Evolutionary conservation across 1,140 invertebrate species (phyloP).

Genomic region (Proctacanthus coquilletti): DNA sequence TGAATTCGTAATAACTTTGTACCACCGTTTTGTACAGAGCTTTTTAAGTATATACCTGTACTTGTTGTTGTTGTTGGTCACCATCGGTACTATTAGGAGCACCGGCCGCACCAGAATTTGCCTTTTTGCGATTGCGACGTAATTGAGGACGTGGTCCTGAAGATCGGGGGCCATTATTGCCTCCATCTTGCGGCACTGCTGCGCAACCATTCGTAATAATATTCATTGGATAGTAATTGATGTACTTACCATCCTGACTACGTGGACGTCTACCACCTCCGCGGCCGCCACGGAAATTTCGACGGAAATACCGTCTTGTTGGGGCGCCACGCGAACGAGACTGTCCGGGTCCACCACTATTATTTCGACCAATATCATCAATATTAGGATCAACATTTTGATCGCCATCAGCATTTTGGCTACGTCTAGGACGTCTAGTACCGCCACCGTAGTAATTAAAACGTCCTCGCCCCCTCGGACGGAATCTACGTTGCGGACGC

Average conservation of each 20-base stretch:
- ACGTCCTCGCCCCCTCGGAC: constrained; percentile 26
- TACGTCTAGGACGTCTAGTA: constrained; percentile 19
- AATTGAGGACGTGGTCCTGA: constrained; percentile 21
- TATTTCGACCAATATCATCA: constrained; percentile 25
- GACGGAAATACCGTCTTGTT: constrained; percentile 46
- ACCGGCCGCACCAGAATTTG: constrained; percentile 16
- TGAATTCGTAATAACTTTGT: constrained; percentile 3
- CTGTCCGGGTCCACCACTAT: constrained; percentile 26
- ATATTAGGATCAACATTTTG: constrained; percentile 25
- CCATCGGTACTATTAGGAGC: constrained; percentile 8
- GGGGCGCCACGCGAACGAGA: constrained; percentile 34
- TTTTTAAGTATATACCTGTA: constrained; percentile 15
- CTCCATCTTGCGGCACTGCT: constrained; percentile 10
- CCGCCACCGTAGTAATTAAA: constrained; percentile 14
- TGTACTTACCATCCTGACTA: constrained; percentile 39
- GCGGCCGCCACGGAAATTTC: constrained; percentile 41
- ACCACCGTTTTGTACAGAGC: constrained; percentile 3
- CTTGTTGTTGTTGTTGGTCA: constrained; percentile 25
- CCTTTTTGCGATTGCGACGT: constrained; percentile 24
- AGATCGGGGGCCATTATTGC: constrained; percentile 5
- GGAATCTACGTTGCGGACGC: constrained; percentile 26
- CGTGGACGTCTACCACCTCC: constrained; percentile 30
- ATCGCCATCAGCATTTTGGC: constrained; percentile 26
- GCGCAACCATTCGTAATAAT: constrained; percentile 12
- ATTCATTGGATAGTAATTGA: constrained; percentile 20